These are phyloP conservation scores for Neodiprion lecontei DNA, from an alignment of 1,140 invertebrate genomes.

Conservation along the genomic window DNA sequence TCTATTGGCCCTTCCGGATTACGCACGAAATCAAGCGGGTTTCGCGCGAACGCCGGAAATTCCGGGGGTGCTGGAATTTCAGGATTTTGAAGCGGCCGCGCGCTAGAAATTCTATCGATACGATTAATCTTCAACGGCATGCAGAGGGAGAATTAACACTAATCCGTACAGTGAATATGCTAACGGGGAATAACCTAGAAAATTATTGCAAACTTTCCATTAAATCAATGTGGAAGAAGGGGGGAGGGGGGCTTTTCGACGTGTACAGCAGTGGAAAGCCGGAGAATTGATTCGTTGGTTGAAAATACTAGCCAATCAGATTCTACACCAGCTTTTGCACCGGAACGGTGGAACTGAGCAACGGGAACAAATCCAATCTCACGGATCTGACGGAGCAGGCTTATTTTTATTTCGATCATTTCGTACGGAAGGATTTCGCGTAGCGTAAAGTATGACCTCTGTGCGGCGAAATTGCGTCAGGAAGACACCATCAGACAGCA, in stretches of 20 bases:
- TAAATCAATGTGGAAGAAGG: background rate
- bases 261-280: background rate
- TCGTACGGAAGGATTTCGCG: too few relatives aligned
- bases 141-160: background rate
- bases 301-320: background rate
- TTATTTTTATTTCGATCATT: too few relatives aligned
- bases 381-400: background rate
- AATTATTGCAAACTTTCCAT: background rate
- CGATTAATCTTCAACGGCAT: background rate
- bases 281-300: background rate
- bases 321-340: background rate
- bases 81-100: background rate
- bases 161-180: background rate
- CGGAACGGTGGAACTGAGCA: background rate
- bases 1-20: slow-evolving; percentile 3
- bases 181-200: background rate
- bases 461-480: background rate
- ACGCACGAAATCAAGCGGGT: slow-evolving; percentile 6
- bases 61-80: background rate
- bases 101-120: slow-evolving; percentile 1
- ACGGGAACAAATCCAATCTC: background rate
- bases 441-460: too few relatives aligned
- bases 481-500: background rate
- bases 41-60: slow-evolving; percentile 1
- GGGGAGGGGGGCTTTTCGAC: background rate